Conservation (phyloP, 2,113 vertebrate genomes). For the Apodemus sylvaticus region DNA sequence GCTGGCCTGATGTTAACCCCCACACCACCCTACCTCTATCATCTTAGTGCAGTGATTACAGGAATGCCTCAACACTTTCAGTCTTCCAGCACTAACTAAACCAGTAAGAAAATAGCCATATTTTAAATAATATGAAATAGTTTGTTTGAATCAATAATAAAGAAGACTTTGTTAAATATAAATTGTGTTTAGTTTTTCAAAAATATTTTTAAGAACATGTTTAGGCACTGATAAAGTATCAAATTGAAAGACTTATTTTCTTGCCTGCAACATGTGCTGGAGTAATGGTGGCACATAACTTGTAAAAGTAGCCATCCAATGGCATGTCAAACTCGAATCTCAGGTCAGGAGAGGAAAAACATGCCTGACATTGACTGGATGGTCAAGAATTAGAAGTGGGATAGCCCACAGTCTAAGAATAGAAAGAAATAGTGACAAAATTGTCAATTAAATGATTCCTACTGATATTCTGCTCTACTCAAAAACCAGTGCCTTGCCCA, state of each 20-base stretch:
- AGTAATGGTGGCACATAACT: neutral
- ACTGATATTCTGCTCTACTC: too few relatives aligned
- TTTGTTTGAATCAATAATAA: neutral
- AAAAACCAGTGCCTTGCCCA: too few relatives aligned
- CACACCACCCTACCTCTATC: neutral
- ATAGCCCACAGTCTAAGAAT: too few relatives aligned
- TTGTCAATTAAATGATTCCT: too few relatives aligned
- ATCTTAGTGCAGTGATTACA: neutral
- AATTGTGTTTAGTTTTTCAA: neutral
- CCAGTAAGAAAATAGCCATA: neutral
- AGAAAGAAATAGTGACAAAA: too few relatives aligned
- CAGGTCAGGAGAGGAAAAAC: too few relatives aligned
- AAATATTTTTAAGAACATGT: neutral
- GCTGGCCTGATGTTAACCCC: neutral
- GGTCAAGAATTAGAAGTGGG: too few relatives aligned
- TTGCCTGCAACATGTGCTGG: neutral
- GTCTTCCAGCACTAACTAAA: neutral
- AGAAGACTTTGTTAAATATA: neutral
- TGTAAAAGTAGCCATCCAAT: neutral
- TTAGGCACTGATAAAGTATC: neutral
- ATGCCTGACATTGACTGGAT: too few relatives aligned
- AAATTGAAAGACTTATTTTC: neutral
- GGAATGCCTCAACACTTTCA: neutral
- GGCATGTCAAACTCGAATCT: too few relatives aligned
- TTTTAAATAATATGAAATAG: neutral